phyloP scores from a whole-genome alignment of 1,140 invertebrate species.

The Chironomus striatipennis region DNA sequence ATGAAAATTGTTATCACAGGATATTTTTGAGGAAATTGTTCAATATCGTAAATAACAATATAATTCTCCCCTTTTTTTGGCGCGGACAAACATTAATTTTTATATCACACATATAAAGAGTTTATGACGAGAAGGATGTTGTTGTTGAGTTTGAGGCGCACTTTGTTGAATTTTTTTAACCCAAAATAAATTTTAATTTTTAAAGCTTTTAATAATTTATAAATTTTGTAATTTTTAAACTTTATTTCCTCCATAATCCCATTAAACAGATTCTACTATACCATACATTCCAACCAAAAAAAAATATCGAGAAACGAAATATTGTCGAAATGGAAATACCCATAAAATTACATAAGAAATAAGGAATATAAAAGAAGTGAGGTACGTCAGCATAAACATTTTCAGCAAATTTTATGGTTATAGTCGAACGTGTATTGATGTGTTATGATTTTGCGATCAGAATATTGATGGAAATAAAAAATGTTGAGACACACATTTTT shows the following conservation, averaged over 20 bases:
- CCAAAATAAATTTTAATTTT: no score
- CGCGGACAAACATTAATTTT: not conserved
- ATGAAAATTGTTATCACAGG: not conserved
- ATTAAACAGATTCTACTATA: no score
- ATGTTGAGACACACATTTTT: not conserved
- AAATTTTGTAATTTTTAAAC: no score
- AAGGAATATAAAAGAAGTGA: no score
- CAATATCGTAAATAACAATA: conserved; percentile 2
- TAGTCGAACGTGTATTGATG: conserved; percentile 4
- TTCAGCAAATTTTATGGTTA: conserved; percentile 17
- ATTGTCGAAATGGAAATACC: not conserved
- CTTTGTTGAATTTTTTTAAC: no score
- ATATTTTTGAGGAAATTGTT: conserved; percentile 7
- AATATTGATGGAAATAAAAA: conserved; percentile 1
- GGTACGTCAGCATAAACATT: not conserved
- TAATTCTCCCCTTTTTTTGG: not conserved
- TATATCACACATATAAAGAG: not conserved
- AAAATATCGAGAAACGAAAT: not conserved
- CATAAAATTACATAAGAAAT: no score
- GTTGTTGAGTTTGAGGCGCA: no score
- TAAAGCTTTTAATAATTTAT: no score
- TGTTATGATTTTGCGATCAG: conserved; percentile 18
- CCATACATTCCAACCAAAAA: no score
- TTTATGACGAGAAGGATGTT: no score
- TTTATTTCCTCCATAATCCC: no score